Evolutionary conservation across 2,888 invertebrate genomes (phyloP).

Genomic region (Phlogophora meticulosa): DNA sequence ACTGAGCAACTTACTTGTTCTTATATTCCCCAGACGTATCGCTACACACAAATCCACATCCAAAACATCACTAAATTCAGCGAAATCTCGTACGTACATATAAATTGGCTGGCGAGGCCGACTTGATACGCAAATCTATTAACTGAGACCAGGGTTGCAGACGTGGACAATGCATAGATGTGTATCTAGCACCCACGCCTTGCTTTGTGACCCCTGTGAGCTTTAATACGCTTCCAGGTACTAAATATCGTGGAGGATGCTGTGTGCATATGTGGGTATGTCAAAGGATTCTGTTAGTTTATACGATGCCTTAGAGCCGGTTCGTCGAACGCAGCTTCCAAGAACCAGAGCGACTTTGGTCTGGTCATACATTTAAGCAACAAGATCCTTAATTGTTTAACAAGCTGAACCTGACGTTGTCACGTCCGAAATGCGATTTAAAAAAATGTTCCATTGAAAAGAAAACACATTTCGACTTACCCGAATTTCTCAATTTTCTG

Average conservation of each 20-base stretch:
- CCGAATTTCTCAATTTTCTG: no score
- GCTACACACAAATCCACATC: neutral
- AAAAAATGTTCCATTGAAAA: no score
- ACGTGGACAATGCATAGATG: slow-evolving; percentile 71
- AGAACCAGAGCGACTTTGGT: no score
- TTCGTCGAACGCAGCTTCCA: no score
- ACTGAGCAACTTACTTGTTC: no score
- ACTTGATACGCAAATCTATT: slow-evolving; percentile 70
- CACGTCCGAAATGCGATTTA: no score
- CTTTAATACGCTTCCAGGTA: slow-evolving; percentile 43
- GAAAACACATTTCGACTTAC: no score
- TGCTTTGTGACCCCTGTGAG: slow-evolving; percentile 60
- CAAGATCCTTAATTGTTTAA: no score
- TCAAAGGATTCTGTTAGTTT: slow-evolving; percentile 40
- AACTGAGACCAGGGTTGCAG: slow-evolving; percentile 58
- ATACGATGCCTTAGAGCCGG: neutral
- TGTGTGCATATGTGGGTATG: slow-evolving; percentile 33
- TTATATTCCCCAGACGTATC: neutral
- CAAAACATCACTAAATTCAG: slow-evolving; percentile 39
- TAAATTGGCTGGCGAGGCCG: slow-evolving; percentile 30
- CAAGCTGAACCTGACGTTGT: no score
- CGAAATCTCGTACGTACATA: slow-evolving; percentile 17
- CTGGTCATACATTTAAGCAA: no score
- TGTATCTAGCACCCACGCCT: slow-evolving; percentile 69
- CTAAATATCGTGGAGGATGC: slow-evolving; percentile 45